Percentiles rank a stretch among this genome's conserved stretches.
Evolutionary conservation across 2,888 invertebrate species (phyloP).

Genomic region (Mantis religiosa): DNA sequence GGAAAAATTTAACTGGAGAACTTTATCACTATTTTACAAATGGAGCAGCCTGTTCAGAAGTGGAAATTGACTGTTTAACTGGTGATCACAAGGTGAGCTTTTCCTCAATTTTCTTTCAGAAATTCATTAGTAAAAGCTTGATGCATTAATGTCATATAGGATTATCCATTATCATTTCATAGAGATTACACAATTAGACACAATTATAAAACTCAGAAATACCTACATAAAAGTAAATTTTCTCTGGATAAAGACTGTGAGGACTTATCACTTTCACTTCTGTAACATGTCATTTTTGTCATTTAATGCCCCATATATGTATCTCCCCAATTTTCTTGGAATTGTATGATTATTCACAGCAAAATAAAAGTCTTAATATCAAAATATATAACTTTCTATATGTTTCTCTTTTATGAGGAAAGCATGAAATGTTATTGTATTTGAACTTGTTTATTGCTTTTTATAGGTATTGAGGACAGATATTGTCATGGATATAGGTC

Average conservation of each 20-base stretch:
- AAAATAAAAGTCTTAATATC: no score
- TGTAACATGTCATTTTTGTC: not conserved
- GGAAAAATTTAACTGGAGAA: constrained; percentile 64
- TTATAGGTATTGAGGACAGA: constrained; percentile 73
- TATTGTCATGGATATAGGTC: constrained; percentile 95
- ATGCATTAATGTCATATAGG: not conserved
- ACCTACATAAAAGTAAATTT: no score
- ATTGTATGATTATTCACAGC: not conserved
- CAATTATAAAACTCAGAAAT: no score
- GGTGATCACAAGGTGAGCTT: constrained; percentile 75
- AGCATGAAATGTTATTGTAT: no score
- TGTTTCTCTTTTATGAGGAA: no score
- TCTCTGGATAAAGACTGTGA: no score
- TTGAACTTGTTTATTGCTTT: not conserved
- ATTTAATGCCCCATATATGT: no score
- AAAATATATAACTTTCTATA: no score
- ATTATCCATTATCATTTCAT: no score
- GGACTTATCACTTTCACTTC: not conserved
- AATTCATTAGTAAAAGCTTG: not conserved
- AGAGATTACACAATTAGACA: no score
- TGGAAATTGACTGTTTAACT: constrained; percentile 90
- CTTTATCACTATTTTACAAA: constrained; percentile 82
- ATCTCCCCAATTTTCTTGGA: not conserved
- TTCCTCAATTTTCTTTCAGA: not conserved
- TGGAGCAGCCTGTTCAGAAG: constrained; percentile 82